Conservation (phyloP, 2,888 invertebrate genomes). For the Agrilus biguttatus region DNA sequence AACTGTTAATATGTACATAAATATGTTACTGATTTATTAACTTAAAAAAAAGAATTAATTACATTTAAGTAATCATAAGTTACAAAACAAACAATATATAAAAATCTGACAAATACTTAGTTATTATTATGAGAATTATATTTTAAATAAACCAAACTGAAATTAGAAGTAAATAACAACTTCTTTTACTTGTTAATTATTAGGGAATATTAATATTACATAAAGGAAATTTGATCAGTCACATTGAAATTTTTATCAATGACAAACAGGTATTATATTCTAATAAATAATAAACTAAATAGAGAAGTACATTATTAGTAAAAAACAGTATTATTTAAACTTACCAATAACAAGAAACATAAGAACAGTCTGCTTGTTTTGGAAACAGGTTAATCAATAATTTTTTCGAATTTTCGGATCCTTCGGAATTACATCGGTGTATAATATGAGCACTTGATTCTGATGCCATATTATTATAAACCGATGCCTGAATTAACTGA, state of each 20-base stretch:
- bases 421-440: constrained; percentile 17
- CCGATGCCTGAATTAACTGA: too few relatives aligned
- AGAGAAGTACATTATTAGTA: neutral
- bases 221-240: neutral
- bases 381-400: constrained; percentile 41
- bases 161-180: too few relatives aligned
- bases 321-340: constrained; percentile 21
- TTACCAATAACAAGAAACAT: constrained; percentile 80
- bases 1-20: too few relatives aligned
- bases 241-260: neutral
- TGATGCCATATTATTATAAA: constrained; percentile 16
- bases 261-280: neutral
- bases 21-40: too few relatives aligned
- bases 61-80: too few relatives aligned
- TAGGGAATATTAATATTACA: too few relatives aligned
- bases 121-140: too few relatives aligned
- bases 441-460: constrained; percentile 18
- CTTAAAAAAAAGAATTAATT: too few relatives aligned
- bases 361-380: constrained; percentile 65
- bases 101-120: too few relatives aligned
- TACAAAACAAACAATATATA: too few relatives aligned
- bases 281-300: neutral
- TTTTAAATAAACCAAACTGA: too few relatives aligned
- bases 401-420: constrained; percentile 18
- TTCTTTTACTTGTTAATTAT: too few relatives aligned